A percentile compares a stretch with the other conserved stretches of the same genome.
phyloP scores from a whole-genome alignment of 2,888 invertebrate genomes.

The Autographa pulchrina region DNA sequence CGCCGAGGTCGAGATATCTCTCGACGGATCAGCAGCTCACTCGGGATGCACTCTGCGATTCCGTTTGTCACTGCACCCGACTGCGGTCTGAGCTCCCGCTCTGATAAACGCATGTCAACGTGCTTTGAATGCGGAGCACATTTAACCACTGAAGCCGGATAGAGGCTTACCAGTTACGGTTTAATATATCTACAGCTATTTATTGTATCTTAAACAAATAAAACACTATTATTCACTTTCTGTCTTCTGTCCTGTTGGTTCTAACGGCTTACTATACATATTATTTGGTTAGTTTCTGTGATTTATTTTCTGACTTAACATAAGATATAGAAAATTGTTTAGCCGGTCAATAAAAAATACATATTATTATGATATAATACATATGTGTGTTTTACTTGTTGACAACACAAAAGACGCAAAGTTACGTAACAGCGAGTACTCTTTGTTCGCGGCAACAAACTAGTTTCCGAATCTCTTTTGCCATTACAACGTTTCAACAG shows the following conservation, averaged over 20 bases:
- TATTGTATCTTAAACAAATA: conserved; percentile 25
- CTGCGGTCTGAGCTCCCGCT: conserved; percentile 83
- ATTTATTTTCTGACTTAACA: no score
- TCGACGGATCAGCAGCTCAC: conserved; percentile 86
- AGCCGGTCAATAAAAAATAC: background rate
- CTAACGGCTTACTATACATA: background rate
- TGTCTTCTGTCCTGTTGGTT: background rate
- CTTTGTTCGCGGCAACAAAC: background rate
- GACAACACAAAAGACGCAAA: background rate
- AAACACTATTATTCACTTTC: background rate
- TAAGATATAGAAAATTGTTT: no score
- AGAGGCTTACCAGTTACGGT: conserved; percentile 60
- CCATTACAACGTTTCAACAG: background rate
- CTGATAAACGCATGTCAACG: conserved; percentile 87
- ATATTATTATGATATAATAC: background rate
- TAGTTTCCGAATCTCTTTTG: background rate
- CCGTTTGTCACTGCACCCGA: conserved; percentile 86
- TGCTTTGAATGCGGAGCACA: conserved; percentile 81
- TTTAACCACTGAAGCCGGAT: conserved; percentile 75
- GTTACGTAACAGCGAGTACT: no score
- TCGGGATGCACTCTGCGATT: conserved; percentile 88
- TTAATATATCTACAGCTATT: conserved; percentile 32
- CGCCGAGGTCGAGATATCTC: conserved; percentile 87
- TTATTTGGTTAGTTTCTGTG: no score
- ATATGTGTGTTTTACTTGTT: background rate